Base-by-base conservation (phyloP, 2,888 invertebrate genomes). In the Trachelus stipa region DNA sequence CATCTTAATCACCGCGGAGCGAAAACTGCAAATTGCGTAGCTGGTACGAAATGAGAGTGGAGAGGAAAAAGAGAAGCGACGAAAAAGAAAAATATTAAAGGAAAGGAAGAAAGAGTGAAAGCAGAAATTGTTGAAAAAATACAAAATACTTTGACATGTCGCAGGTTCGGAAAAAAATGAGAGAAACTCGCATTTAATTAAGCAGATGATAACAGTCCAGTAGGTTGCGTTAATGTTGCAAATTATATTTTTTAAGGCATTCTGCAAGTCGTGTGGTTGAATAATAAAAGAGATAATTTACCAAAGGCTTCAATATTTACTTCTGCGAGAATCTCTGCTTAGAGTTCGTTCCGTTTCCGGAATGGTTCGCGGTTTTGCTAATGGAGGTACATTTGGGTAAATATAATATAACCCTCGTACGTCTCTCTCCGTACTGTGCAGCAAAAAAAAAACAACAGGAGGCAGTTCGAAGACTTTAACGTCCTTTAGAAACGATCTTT, bases 11-110 rank as follows among this genome's bases (percentile, higher is more conserved):
- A 85, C 83, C 78, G 81, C 76, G 79, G 83, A 81, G 85, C 81
- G 85, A 85, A 88, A 88, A 88, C 85, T 86, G 86, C 85, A 85
- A 87, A 88, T 87, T 87, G 86, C 84, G 82, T 82, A 83, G 82
- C 81, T 80, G 77, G 68, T 56, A 78, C 79, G 83, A 84, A 84
- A 87, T 87, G 84, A 88, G 85, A 86, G 83, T 81, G 83, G 81
- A 79, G 80, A 82, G 80, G 77, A 80, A 77, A 81, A 79, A 80
- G 69, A 74, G 15, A 9, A 69, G 71, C 69, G n/a, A 76, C 74
- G 73, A 40, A 74, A 37, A 68, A 33, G 34, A 76, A 73, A 75
- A 80, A 80, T 12, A 35, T 35, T 74, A 77, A 77, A 79, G 76
- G 78, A 79, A 82, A 71, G 73, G 77, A 83, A 82, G 82, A 76